A percentile compares a stretch with the other conserved stretches of the same genome.
Evolutionary conservation across 2,888 invertebrate species (phyloP).

Genomic region (Galerucella calmariensis): DNA sequence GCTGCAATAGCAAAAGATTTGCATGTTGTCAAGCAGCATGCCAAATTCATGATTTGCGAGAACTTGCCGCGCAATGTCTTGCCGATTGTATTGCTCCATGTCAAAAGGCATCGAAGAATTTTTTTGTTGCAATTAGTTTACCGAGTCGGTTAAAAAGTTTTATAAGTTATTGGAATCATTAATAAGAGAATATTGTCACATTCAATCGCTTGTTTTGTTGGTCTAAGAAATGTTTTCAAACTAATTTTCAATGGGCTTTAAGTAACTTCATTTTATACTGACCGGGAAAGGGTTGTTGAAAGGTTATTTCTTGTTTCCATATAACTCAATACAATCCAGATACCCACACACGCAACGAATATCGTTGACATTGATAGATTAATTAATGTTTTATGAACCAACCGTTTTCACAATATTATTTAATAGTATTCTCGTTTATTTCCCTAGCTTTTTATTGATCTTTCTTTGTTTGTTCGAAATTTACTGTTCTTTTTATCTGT

Average conservation of each 20-base stretch:
- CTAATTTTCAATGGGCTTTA: neutral
- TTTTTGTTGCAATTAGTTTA: too few relatives aligned
- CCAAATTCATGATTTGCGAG: too few relatives aligned
- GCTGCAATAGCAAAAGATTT: too few relatives aligned
- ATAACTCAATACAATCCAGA: slow-evolving; percentile 36
- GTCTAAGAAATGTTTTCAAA: neutral
- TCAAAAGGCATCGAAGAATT: too few relatives aligned
- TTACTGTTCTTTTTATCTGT: slow-evolving; percentile 25
- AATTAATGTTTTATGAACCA: slow-evolving; percentile 36
- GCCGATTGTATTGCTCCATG: too few relatives aligned
- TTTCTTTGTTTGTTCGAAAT: slow-evolving; percentile 30
- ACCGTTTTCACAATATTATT: slow-evolving; percentile 39
- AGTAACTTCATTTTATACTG: neutral
- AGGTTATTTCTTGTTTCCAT: slow-evolving; percentile 33
- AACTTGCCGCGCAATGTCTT: too few relatives aligned
- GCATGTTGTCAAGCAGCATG: too few relatives aligned
- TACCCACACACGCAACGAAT: slow-evolving; percentile 36
- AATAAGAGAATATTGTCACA: too few relatives aligned
- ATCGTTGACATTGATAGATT: slow-evolving; percentile 39
- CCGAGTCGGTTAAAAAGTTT: too few relatives aligned
- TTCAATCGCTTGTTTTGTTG: too few relatives aligned
- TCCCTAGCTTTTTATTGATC: slow-evolving; percentile 30
- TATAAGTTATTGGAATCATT: too few relatives aligned
- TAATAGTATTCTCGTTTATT: too few relatives aligned
- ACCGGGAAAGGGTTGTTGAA: slow-evolving; percentile 8